A percentile compares a stretch with the other conserved stretches of the same genome.
Evolutionary conservation across 2,888 invertebrate genomes (phyloP).

Genomic region (Apodemia hepburni): DNA sequence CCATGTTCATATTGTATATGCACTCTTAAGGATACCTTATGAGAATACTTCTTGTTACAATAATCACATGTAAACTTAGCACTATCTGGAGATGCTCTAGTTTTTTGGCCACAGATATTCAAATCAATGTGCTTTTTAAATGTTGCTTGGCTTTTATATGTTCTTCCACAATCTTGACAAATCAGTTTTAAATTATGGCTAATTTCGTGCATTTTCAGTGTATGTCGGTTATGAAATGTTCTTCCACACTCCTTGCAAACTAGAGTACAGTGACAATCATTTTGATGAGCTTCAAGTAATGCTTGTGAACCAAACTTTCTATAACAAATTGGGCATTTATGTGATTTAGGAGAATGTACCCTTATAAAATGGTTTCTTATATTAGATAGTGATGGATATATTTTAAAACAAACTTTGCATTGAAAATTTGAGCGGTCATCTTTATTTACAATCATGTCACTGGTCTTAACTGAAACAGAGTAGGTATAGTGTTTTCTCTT

Average conservation of each 20-base stretch:
- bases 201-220: constrained; percentile 52
- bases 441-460: constrained; percentile 45
- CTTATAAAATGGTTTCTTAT: constrained; percentile 51
- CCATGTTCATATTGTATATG: constrained; percentile 67
- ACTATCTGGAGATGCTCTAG: constrained; percentile 47
- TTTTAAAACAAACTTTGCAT: constrained; percentile 51
- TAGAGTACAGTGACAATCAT: constrained; percentile 43
- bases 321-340: constrained; percentile 47
- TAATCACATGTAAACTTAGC: constrained; percentile 61
- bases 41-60: constrained; percentile 62
- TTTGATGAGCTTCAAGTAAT: constrained; percentile 43
- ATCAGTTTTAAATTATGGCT: constrained; percentile 47
- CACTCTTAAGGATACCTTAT: constrained; percentile 59
- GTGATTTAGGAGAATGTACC: constrained; percentile 51
- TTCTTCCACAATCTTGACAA: constrained; percentile 57
- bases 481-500: constrained; percentile 29
- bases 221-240: constrained; percentile 46
- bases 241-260: constrained; percentile 59
- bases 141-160: constrained; percentile 54
- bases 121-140: constrained; percentile 54
- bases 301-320: constrained; percentile 44
- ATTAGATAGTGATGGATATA: constrained; percentile 41
- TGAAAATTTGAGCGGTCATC: constrained; percentile 36
- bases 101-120: constrained; percentile 50
- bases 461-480: constrained; percentile 37